Evolutionary conservation across 1,140 invertebrate genomes (phyloP).

Genomic region (Zaprionus tsacasi): DNA sequence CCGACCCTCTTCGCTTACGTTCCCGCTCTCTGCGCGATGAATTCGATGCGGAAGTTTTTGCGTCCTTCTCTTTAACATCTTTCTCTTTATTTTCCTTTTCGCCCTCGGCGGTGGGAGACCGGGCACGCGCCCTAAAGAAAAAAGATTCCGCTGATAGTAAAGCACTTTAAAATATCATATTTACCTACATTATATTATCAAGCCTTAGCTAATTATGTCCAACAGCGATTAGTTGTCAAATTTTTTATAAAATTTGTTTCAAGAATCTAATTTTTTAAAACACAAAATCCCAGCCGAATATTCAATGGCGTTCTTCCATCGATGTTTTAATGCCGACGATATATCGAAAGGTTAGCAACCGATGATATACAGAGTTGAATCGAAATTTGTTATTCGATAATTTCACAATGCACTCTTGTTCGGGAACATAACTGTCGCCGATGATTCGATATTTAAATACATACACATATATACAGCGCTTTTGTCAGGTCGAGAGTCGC

Average conservation of each 20-base stretch:
- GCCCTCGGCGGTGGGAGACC: constrained; percentile 68
- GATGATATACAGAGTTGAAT: constrained; percentile 7
- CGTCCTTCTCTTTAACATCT: constrained; percentile 71
- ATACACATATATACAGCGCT: constrained; percentile 39
- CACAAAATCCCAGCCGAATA: constrained; percentile 20
- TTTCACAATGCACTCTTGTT: background rate
- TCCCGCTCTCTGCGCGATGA: constrained; percentile 78
- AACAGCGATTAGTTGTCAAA: constrained; percentile 23
- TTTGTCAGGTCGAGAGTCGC: constrained; percentile 48
- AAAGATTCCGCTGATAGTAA: constrained; percentile 11
- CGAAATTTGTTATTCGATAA: constrained; percentile 24
- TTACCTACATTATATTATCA: constrained; percentile 32
- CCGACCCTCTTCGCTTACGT: constrained; percentile 85
- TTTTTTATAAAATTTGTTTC: constrained; percentile 4
- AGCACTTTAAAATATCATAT: background rate
- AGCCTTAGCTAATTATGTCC: background rate
- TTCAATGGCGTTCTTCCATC: constrained; percentile 45
- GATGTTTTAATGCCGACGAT: constrained; percentile 27
- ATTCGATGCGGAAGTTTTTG: constrained; percentile 61
- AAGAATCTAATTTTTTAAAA: constrained; percentile 19
- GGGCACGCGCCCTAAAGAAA: constrained; percentile 70
- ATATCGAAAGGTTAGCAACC: constrained; percentile 3
- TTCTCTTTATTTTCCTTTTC: constrained; percentile 77
- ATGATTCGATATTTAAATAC: constrained; percentile 10
- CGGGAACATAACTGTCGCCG: background rate